These are phyloP conservation scores for Rhabdophis nuchalis DNA, from an alignment of 2,797 vertebrate genomes.

Conservation along the genomic window DNA sequence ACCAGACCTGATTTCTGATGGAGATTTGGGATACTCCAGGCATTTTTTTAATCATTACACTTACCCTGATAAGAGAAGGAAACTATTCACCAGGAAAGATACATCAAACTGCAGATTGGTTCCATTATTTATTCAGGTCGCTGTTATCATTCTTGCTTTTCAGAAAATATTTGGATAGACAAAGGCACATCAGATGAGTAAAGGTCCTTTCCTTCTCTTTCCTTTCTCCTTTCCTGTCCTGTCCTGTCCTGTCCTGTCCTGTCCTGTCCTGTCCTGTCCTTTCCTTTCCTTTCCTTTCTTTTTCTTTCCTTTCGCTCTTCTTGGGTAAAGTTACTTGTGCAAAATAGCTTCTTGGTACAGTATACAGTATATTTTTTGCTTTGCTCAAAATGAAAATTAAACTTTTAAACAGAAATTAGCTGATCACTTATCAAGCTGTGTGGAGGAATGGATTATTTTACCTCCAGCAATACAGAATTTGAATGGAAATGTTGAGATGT, in stretches of 20 bases:
- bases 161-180: background rate
- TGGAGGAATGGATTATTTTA: background rate
- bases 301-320: background rate
- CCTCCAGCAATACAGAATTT: background rate
- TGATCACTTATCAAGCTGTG: background rate
- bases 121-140: constrained; percentile 4
- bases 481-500: background rate
- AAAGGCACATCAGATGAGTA: background rate
- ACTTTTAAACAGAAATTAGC: background rate
- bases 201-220: background rate
- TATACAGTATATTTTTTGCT: background rate
- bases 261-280: background rate
- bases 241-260: no score
- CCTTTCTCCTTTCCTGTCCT: background rate
- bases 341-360: background rate
- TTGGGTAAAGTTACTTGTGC: background rate
- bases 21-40: constrained; percentile 62
- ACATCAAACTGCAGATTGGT: constrained; percentile 32
- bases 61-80: constrained; percentile 57
- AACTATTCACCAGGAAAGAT: constrained; percentile 30
- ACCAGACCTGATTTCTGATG: constrained; percentile 65
- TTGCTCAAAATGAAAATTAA: background rate
- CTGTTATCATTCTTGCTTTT: fast-evolving
- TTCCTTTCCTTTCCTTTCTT: background rate
- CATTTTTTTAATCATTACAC: constrained; percentile 60